Evolutionary conservation across 2,797 vertebrate species (phyloP).

Genomic region (Mus caroli): DNA sequence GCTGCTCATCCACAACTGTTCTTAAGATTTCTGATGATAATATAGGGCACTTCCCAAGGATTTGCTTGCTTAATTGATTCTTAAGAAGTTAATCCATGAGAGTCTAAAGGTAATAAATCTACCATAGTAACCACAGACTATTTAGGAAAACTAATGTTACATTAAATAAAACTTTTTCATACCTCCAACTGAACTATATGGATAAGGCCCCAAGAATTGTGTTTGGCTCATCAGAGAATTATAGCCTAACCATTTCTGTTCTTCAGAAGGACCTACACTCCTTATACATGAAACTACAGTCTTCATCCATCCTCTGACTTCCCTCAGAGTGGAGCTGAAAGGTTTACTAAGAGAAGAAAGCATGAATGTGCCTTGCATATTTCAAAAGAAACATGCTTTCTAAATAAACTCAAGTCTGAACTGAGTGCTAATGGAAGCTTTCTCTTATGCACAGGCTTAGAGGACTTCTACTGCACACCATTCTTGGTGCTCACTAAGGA

Average conservation of each 20-base stretch:
- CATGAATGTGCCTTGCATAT: not conserved
- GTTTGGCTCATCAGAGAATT: not conserved
- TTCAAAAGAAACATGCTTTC: conserved; percentile 48
- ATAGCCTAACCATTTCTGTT: not conserved
- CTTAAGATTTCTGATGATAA: conserved; percentile 3
- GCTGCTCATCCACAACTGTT: not conserved
- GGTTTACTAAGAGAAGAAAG: conserved; percentile 39
- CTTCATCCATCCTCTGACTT: not conserved
- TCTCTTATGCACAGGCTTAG: conserved; percentile 60
- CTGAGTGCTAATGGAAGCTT: conserved; percentile 56
- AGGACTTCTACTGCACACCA: conserved; percentile 61
- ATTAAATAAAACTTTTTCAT: not conserved
- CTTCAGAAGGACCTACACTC: not conserved
- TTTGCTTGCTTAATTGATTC: not conserved
- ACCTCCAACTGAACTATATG: not conserved
- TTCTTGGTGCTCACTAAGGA: conserved; percentile 73
- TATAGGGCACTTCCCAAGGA: not conserved
- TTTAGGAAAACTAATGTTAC: not conserved
- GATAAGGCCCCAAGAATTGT: not conserved
- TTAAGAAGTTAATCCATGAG: not conserved
- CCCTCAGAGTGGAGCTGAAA: not conserved
- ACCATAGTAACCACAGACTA: not conserved
- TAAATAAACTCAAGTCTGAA: conserved; percentile 38
- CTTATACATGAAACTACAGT: not conserved
- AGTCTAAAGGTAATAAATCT: not conserved